phyloP scores from a whole-genome alignment of 2,113 vertebrate genomes.

The Strix aluco region DNA sequence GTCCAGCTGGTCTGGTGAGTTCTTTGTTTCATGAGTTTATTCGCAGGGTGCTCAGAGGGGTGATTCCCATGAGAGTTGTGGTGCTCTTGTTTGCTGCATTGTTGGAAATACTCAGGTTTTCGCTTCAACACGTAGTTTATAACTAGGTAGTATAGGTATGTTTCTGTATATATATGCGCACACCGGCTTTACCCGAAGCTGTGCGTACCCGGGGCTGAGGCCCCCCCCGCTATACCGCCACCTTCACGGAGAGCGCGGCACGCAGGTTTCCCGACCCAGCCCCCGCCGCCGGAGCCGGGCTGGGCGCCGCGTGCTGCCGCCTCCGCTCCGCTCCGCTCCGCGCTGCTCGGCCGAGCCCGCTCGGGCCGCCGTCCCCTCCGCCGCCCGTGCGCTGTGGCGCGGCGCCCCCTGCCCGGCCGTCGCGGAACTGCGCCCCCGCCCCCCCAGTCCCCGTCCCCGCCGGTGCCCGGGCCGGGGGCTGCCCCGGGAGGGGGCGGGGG shows the following conservation, averaged over 20 bases:
- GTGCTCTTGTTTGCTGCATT: not conserved
- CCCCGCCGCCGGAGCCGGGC: not conserved
- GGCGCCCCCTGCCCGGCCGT: constrained; percentile 16
- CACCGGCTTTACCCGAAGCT: not conserved
- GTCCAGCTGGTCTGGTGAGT: constrained; percentile 73
- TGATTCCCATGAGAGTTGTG: not conserved
- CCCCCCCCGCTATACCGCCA: not conserved
- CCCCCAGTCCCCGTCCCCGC: not conserved
- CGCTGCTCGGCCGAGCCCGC: not conserved
- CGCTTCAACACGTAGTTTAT: not conserved
- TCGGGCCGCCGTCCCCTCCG: not conserved
- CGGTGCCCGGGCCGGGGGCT: not conserved
- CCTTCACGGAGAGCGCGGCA: not conserved
- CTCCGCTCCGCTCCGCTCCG: not conserved
- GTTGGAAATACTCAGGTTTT: not conserved
- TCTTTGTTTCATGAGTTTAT: constrained; percentile 16
- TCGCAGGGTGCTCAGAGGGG: not conserved
- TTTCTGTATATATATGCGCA: not conserved
- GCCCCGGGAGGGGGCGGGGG: not conserved
- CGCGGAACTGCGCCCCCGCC: not conserved
- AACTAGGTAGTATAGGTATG: not conserved
- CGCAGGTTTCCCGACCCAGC: not conserved
- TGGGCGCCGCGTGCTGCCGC: not conserved
- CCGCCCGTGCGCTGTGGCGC: not conserved
- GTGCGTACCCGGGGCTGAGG: not conserved